Base-by-base conservation (phyloP, 2,888 invertebrate genomes). In the Cotesia congregata region DNA sequence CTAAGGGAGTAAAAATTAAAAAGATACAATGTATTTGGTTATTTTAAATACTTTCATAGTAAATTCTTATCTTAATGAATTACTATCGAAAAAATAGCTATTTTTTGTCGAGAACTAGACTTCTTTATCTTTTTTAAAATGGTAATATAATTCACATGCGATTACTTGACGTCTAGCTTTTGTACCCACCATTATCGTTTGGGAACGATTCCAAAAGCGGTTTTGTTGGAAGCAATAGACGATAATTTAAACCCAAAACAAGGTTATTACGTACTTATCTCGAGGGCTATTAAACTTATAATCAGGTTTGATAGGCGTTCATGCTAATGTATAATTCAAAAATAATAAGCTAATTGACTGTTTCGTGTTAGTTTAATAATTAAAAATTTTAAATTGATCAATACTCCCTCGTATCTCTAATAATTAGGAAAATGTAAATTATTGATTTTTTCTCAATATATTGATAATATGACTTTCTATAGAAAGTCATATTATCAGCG, bases 131-230 rank as follows among this genome's bases (percentile, higher is more conserved):
- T 65, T 50, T 17, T 41, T 15, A 7, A 5, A 61, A 12, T 12
- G 12, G 3, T 7, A 40, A n/a, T 15, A 40, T 7, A 7, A n/a
- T 15, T 7, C 40, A 62, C 62, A 20, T 72, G 50, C 30, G 65
- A 65, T 72, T 65, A 65, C 64, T 40, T 39, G 30, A 64, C 50
- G 12, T 72, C n/a, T 20, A 39, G 7, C n/a, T 64, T 7, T 41
- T 17, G 17, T 7, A 61, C 30, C 17, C 5, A 1, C 17, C 20
- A 64, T 72, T 72, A 72, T 64, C 64, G 41, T 72, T 65, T 64
- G 72, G 72, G 72, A 72, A 64, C 15, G 20, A 5, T 72, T 72
- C 64, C 72, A 72, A 72, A 38, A 61, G 40, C 40, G 39, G 17
- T 20, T 72, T 39, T 62, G 17, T 17, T 67, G 5, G 2, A 39